Evolutionary conservation across 2,888 invertebrate genomes (phyloP).

Genomic region (Ophion ellenae): DNA sequence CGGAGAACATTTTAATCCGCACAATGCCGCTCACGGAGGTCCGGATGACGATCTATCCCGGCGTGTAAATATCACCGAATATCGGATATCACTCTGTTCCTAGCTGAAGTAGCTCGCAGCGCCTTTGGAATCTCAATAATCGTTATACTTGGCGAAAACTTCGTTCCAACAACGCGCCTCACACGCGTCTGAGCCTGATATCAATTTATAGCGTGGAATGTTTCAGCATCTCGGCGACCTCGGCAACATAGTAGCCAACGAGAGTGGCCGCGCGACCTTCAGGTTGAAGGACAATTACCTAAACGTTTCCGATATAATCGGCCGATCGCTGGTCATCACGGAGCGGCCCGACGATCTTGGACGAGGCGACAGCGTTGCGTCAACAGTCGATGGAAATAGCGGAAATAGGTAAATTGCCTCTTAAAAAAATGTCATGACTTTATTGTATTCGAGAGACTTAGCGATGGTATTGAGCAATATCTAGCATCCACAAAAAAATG

Average conservation of each 20-base stretch:
- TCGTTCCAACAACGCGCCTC: not conserved
- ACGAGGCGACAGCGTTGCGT: conserved; percentile 84
- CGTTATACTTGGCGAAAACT: not conserved
- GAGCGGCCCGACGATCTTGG: conserved; percentile 87
- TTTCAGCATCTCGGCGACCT: conserved; percentile 87
- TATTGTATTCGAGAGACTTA: not conserved
- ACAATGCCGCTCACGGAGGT: conserved; percentile 84
- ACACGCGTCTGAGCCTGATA: not conserved
- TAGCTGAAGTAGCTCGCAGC: conserved; percentile 6
- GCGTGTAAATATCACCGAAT: conserved; percentile 78
- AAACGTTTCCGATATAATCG: conserved; percentile 90
- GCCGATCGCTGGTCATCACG: conserved; percentile 91
- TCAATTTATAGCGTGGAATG: conserved; percentile 41
- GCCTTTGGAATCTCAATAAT: conserved; percentile 33
- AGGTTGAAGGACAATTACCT: conserved; percentile 86
- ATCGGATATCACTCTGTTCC: conserved; percentile 25
- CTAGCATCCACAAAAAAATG: no score
- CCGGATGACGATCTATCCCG: conserved; percentile 82
- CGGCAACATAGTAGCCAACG: conserved; percentile 87
- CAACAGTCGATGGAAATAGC: conserved; percentile 87
- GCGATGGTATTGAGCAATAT: no score
- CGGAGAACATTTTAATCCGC: conserved; percentile 87
- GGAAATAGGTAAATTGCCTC: conserved; percentile 85
- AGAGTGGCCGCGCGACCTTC: conserved; percentile 88
- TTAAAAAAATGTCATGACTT: conserved; percentile 23